These are phyloP conservation scores for Dendrolimus kikuchii DNA, from an alignment of 1,140 invertebrate genomes.

Conservation along the genomic window DNA sequence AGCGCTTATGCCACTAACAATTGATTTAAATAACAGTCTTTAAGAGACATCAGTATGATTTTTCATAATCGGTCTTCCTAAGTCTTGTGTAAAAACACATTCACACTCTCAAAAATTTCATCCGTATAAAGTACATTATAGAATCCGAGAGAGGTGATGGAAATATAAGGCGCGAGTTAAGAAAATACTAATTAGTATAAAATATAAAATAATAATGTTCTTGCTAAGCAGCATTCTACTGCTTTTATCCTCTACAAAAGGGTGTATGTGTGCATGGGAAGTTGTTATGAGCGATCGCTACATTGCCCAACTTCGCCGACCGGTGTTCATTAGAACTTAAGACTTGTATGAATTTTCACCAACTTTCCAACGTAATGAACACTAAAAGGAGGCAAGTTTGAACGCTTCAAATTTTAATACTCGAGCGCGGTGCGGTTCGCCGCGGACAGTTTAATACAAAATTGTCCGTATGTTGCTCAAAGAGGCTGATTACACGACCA, in stretches of 20 bases:
- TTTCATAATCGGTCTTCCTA: too few species aligned
- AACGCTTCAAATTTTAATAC: conserved; percentile 68
- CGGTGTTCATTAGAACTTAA: conserved; percentile 68
- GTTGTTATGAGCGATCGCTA: conserved; percentile 29
- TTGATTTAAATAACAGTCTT: too few species aligned
- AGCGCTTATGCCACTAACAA: too few species aligned
- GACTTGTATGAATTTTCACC: conserved; percentile 65
- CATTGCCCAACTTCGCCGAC: conserved; percentile 43
- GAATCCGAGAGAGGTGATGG: too few species aligned
- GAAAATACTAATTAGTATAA: too few species aligned
- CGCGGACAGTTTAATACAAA: conserved; percentile 36
- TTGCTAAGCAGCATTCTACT: conserved; percentile 10
- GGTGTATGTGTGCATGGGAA: conserved; percentile 18
- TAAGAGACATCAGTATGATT: too few species aligned
- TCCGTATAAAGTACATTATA: too few species aligned
- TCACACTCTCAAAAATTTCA: too few species aligned
- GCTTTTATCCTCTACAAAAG: conserved; percentile 37
- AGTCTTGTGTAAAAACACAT: too few species aligned
- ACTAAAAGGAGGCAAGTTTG: conserved; percentile 65
- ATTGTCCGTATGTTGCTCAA: conserved; percentile 43
- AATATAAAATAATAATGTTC: too few species aligned
- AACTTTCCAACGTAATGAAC: conserved; percentile 68
- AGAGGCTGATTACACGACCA: conserved; percentile 3
- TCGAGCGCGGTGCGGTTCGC: conserved; percentile 21
- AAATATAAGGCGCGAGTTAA: too few species aligned